Base-by-base conservation (phyloP, 2,888 invertebrate genomes). In the Cinara cedri region DNA sequence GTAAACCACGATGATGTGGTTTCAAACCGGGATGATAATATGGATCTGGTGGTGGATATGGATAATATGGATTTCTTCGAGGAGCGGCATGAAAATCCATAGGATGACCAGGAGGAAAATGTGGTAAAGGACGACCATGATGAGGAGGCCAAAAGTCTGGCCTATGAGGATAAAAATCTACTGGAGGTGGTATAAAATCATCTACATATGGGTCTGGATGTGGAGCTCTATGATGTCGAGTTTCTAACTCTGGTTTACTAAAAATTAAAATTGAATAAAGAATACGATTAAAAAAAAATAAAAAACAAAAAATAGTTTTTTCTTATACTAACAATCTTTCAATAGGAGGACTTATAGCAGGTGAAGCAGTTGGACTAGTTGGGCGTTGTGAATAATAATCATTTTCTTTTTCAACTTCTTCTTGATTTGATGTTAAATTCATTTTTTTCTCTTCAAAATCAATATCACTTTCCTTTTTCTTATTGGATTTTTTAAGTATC, bases 401-500 rank as follows among this genome's bases (percentile, higher is more conserved):
- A 83, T 92, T 91, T 84, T 92, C 92, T 51, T 82, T 89, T 83
- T 92, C 92, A 62, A 91, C 86, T 83, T 93, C 93, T 83, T 93
- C 92, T 83, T 93, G 92, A 16, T 89, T 90, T 75, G 94, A 88
- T 3, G 94, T 94, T 80, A 97, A 86, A 85, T 97, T 96, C 88
- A 97, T 91, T 86, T 96, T 94, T 87, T 97, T 97, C 86, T 97
- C 96, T 85, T 97, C 96, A 85, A 96, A 96, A 86, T 97, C 96
- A 88, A 94, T 93, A 85, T 97, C 97, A 83, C 93, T 95, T 86
- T 97, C 96, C 85, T 96, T 96, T 57, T 97, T 90, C 85, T 96
- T 95, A 84, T 92, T 93, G 0, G 97, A 96, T 87, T 95, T 95
- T 81, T 95, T 90, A 87, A 94, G 89, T 90, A 93, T 91, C 88